A percentile compares a stretch with the other conserved stretches of the same genome.
phyloP scores from a whole-genome alignment of 2,113 vertebrate genomes.

The Empidonax alnorum region DNA sequence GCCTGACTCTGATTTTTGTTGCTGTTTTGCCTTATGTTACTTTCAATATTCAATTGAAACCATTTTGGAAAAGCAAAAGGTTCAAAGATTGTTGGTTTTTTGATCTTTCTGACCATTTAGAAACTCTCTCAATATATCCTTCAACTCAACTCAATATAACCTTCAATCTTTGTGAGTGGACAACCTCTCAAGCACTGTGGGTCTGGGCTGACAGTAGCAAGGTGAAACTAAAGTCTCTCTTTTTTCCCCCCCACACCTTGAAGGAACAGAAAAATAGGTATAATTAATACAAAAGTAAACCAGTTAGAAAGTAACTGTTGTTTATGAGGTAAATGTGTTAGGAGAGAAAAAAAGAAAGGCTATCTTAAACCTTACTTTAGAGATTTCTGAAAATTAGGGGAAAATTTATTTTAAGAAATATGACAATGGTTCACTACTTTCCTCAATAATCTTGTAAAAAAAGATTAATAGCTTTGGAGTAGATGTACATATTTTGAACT shows the following conservation, averaged over 20 bases:
- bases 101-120: neutral
- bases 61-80: neutral
- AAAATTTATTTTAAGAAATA: conserved; percentile 54
- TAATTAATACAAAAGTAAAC: neutral
- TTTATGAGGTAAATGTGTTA: neutral
- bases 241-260: neutral
- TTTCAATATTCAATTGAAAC: conserved; percentile 14
- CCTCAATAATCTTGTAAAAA: conserved; percentile 67
- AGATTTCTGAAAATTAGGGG: neutral
- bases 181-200: neutral
- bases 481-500: conserved; percentile 79
- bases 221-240: neutral
- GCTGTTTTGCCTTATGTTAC: conserved; percentile 20
- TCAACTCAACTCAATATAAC: neutral
- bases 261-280: neutral
- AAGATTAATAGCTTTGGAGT: conserved; percentile 82
- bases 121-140: neutral
- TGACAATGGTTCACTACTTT: conserved; percentile 46
- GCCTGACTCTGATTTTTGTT: conserved; percentile 48
- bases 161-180: neutral
- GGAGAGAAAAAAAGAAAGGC: neutral
- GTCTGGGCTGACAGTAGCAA: neutral
- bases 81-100: neutral
- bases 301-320: neutral
- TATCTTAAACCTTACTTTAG: conserved; percentile 16